Percentiles rank a stretch among this genome's conserved stretches.
phyloP scores from a whole-genome alignment of 2,888 invertebrate genomes.

The Drosophila cognata region DNA sequence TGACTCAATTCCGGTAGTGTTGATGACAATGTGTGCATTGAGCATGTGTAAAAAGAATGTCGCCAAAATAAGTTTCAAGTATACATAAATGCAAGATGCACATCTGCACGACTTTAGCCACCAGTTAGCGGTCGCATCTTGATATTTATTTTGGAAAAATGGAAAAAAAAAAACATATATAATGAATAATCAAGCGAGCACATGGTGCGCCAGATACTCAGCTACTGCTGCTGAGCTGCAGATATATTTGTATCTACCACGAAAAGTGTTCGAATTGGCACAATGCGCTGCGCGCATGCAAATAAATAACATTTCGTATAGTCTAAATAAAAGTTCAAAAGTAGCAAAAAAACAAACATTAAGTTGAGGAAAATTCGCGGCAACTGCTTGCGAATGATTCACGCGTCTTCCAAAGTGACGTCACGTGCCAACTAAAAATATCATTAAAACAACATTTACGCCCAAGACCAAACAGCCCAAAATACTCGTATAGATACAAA shows the following conservation, averaged over 20 bases:
- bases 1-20: conserved; percentile 66
- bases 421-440: conserved; percentile 77
- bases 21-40: conserved; percentile 24
- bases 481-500: conserved; percentile 34
- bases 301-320: conserved; percentile 61
- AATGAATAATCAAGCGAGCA: conserved; percentile 73
- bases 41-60: conserved; percentile 41
- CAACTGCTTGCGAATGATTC: conserved; percentile 49
- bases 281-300: conserved; percentile 57
- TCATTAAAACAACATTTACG: conserved; percentile 67
- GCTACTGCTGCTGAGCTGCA: conserved; percentile 37
- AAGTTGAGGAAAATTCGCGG: conserved; percentile 43
- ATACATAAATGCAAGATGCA: conserved; percentile 22
- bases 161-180: conserved; percentile 13
- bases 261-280: conserved; percentile 71
- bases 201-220: conserved; percentile 57
- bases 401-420: conserved; percentile 61
- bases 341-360: conserved; percentile 30
- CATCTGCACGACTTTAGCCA: conserved; percentile 26
- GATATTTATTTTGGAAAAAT: conserved; percentile 51
- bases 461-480: conserved; percentile 51
- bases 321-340: conserved; percentile 55
- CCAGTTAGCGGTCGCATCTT: conserved; percentile 44
- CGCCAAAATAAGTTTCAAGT: conserved; percentile 55
- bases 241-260: conserved; percentile 51